These are phyloP conservation scores for Brachyhypopomus occidentalis DNA, from an alignment of 2,113 vertebrate species.

Conservation along the genomic window DNA sequence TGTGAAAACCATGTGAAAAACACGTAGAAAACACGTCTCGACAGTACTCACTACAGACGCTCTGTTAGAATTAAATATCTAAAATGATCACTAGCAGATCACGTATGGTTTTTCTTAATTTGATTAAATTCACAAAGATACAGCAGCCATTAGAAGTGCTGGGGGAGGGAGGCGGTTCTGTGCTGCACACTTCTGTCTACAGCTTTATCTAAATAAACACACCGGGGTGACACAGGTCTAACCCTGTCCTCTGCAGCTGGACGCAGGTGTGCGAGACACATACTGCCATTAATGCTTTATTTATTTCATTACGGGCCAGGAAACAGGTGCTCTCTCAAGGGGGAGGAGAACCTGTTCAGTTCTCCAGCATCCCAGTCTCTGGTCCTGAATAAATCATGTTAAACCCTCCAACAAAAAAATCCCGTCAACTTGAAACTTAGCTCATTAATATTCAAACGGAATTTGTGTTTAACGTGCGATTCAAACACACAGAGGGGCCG, in stretches of 20 bases:
- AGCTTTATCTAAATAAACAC: not conserved
- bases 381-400: constrained; percentile 54
- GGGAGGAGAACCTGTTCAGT: constrained; percentile 30
- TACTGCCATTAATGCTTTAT: constrained; percentile 36
- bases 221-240: not conserved
- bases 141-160: too few relatives aligned
- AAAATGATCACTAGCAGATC: not conserved
- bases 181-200: not conserved
- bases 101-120: not conserved
- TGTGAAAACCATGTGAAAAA: too few relatives aligned
- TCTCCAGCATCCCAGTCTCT: constrained; percentile 14
- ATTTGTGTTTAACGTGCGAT: constrained; percentile 26
- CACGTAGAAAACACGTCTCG: too few relatives aligned
- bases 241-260: not conserved
- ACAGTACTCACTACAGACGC: too few relatives aligned
- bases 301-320: constrained; percentile 38
- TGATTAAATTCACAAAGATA: not conserved
- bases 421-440: constrained; percentile 22
- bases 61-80: not conserved
- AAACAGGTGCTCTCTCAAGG: constrained; percentile 5
- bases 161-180: not conserved
- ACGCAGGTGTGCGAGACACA: constrained; percentile 32
- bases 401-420: constrained; percentile 25
- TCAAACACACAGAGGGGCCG: constrained; percentile 13
- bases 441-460: constrained; percentile 43